Conservation (phyloP, 1,140 invertebrate genomes). For the Chymomyza costata region DNA sequence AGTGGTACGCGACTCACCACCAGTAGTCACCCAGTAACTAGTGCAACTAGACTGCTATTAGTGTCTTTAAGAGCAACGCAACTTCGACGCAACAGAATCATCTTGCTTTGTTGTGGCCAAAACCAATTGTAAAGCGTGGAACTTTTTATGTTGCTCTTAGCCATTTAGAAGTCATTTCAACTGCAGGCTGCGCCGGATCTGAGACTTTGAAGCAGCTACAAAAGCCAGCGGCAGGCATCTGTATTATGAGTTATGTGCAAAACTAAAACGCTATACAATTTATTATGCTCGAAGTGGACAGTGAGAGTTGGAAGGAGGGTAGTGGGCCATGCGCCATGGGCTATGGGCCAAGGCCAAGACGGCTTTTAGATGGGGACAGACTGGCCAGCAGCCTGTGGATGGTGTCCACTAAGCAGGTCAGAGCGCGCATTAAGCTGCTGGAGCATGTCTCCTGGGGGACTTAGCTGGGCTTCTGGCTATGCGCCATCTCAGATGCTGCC, state of each 20-base stretch:
- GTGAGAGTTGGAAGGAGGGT: too few species aligned
- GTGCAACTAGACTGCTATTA: too few species aligned
- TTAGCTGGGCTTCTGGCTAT: constrained; percentile 54
- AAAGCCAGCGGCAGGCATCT: too few species aligned
- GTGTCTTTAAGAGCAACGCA: too few species aligned
- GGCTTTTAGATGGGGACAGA: background rate
- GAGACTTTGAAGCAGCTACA: too few species aligned
- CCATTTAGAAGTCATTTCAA: constrained; percentile 39
- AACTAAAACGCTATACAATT: constrained; percentile 51
- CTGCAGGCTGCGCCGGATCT: constrained; percentile 39
- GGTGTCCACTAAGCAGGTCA: constrained; percentile 5
- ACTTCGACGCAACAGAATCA: too few species aligned
- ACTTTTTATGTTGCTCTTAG: too few species aligned
- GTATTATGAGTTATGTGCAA: constrained; percentile 45
- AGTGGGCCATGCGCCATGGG: background rate
- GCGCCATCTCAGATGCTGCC: constrained; percentile 5
- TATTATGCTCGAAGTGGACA: constrained; percentile 30
- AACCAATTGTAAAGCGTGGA: too few species aligned
- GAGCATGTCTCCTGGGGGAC: constrained; percentile 45
- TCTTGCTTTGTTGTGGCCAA: too few species aligned
- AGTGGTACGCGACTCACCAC: too few species aligned
- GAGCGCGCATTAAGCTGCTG: constrained; percentile 43
- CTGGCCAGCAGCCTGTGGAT: constrained; percentile 1
- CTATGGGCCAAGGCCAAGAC: background rate
- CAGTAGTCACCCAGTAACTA: too few species aligned